These are phyloP conservation scores for Aphelinus certus DNA, from an alignment of 1,140 invertebrate species.

Conservation along the genomic window DNA sequence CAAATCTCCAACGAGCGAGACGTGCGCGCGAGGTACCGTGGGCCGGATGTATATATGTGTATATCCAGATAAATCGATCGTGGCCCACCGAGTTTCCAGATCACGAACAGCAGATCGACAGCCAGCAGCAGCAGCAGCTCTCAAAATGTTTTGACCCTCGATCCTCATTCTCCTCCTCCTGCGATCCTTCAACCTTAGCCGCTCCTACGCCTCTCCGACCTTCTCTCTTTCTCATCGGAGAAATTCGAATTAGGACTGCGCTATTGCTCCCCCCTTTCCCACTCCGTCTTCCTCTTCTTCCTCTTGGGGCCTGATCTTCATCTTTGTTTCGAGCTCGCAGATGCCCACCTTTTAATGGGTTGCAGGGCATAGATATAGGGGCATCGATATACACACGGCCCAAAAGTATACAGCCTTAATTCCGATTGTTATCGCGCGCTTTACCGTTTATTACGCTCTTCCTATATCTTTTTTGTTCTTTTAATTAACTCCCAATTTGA, in stretches of 20 bases:
- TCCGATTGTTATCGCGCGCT: slow-evolving; percentile 31
- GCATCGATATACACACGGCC: not conserved
- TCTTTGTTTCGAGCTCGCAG: slow-evolving; percentile 17
- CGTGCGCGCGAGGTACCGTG: not conserved
- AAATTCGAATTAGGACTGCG: slow-evolving; percentile 30
- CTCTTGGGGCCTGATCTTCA: slow-evolving; percentile 25
- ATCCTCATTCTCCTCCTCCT: slow-evolving; percentile 10
- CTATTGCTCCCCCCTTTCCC: slow-evolving; percentile 19
- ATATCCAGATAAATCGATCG: slow-evolving; percentile 49
- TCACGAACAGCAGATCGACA: slow-evolving; percentile 18
- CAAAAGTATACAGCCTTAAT: slow-evolving; percentile 16
- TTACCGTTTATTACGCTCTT: slow-evolving; percentile 30
- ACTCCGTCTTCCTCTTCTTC: not conserved
- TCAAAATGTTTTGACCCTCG: not conserved
- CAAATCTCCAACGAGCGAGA: slow-evolving; percentile 25
- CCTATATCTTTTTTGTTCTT: slow-evolving; percentile 3
- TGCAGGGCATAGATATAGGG: no score
- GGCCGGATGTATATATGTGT: slow-evolving; percentile 35
- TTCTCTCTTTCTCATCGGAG: slow-evolving; percentile 7
- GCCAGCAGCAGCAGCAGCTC: no score
- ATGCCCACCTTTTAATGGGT: slow-evolving; percentile 31
- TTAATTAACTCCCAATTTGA: slow-evolving; percentile 11
- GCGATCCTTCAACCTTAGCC: not conserved
- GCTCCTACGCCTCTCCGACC: no score
- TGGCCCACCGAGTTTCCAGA: slow-evolving; percentile 41